Conservation (phyloP, 2,888 invertebrate species). For the Tenthredo amoena region DNA sequence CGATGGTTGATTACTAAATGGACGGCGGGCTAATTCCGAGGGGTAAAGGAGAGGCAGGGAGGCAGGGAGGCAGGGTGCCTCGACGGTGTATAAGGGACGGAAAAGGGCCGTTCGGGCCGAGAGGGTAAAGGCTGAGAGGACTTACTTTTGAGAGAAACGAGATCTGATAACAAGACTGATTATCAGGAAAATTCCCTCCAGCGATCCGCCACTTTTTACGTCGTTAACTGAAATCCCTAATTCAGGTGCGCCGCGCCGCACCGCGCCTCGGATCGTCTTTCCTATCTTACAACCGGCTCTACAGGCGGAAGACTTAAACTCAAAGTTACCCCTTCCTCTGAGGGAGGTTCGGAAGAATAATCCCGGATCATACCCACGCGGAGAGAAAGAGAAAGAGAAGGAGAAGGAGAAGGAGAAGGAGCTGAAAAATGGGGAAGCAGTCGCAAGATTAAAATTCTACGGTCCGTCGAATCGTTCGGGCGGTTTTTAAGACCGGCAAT, state of each 20-base stretch:
- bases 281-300: background rate
- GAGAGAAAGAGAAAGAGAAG: background rate
- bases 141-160: constrained; percentile 49
- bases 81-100: background rate
- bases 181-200: constrained; percentile 54
- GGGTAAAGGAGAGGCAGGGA: background rate
- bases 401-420: background rate
- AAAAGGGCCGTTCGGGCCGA: constrained; percentile 6
- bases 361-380: background rate
- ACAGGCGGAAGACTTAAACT: constrained; percentile 12
- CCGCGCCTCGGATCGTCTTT: background rate
- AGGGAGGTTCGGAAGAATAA: background rate
- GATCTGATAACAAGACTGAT: constrained; percentile 67
- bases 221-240: constrained; percentile 47
- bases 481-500: background rate
- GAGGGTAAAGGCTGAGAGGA: constrained; percentile 44
- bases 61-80: constrained; percentile 5
- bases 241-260: background rate
- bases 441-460: background rate
- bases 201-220: constrained; percentile 48
- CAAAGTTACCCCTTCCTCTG: background rate
- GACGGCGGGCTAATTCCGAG: constrained; percentile 62
- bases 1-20: constrained; percentile 65
- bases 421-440: background rate
- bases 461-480: background rate